Percentiles rank a stretch among this genome's conserved stretches.
Evolutionary conservation across 2,888 invertebrate genomes (phyloP).

Genomic region (Protophormia terraenovae): DNA sequence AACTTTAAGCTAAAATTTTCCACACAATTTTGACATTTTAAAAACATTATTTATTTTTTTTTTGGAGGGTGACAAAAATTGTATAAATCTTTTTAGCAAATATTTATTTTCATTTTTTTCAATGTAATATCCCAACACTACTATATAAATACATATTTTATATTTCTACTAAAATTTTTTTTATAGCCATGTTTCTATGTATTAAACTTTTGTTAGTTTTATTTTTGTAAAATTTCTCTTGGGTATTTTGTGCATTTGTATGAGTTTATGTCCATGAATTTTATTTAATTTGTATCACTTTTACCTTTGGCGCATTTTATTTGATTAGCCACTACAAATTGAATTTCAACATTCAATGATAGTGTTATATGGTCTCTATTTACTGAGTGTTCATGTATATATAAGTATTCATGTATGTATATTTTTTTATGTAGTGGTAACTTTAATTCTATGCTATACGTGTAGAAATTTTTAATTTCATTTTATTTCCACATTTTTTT

Average conservation of each 20-base stretch:
- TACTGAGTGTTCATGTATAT: background rate
- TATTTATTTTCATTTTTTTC: slow-evolving; percentile 11
- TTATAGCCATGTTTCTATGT: background rate
- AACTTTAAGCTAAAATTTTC: background rate
- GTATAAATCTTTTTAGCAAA: background rate
- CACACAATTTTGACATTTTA: background rate
- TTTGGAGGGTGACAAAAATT: background rate
- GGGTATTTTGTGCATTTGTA: slow-evolving; percentile 33
- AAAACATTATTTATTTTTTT: background rate
- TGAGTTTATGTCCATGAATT: slow-evolving; percentile 16
- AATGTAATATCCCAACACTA: background rate
- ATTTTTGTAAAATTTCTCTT: slow-evolving; percentile 32
- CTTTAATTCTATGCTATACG: background rate
- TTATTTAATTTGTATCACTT: slow-evolving; percentile 64
- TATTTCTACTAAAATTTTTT: background rate
- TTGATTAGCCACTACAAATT: slow-evolving; percentile 64
- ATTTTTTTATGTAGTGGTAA: background rate
- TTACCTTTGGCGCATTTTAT: slow-evolving; percentile 62
- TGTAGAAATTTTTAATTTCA: slow-evolving; percentile 20
- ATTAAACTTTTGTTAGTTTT: slow-evolving; percentile 32
- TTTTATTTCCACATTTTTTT: background rate
- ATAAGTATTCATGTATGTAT: background rate
- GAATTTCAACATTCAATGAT: slow-evolving; percentile 53
- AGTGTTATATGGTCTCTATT: slow-evolving; percentile 15
- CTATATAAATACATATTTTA: background rate